Conservation (phyloP, 2,113 vertebrate species). For the Smithornis capensis region DNA sequence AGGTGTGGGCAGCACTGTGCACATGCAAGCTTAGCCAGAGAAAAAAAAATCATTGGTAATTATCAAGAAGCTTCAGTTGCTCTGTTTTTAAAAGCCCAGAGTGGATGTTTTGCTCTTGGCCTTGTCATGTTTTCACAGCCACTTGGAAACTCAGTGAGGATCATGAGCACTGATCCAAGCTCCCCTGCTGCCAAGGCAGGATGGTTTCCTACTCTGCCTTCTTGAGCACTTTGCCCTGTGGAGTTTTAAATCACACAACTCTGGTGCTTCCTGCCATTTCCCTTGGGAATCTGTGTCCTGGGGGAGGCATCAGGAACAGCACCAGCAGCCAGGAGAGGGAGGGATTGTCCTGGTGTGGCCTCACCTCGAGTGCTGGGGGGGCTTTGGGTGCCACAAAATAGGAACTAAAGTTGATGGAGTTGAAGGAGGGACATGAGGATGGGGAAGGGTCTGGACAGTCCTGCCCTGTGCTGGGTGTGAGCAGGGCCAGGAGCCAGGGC, state of each 20-base stretch:
- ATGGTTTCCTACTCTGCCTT: conserved; percentile 42
- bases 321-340: neutral
- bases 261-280: conserved; percentile 11
- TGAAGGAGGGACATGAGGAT: neutral
- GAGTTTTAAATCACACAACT: neutral
- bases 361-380: neutral
- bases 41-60: neutral
- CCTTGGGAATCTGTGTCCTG: neutral
- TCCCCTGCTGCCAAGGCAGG: neutral
- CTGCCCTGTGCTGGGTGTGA: neutral
- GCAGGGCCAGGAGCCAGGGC: neutral
- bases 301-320: neutral
- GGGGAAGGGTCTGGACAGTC: neutral
- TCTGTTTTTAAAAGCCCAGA: conserved; percentile 33
- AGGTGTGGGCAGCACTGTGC: neutral
- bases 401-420: rapidly evolving
- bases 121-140: conserved; percentile 30
- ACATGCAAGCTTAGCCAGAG: neutral
- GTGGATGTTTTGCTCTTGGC: conserved; percentile 45
- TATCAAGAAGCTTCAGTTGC: neutral
- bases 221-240: conserved; percentile 9
- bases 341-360: neutral
- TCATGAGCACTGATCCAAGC: neutral
- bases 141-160: conserved; percentile 41
- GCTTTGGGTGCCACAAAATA: rapidly evolving